Percentiles rank a stretch among this genome's conserved stretches.
These are phyloP conservation scores for Trichonephila inaurata DNA, from an alignment of 1,140 invertebrate genomes.

Conservation along the genomic window DNA sequence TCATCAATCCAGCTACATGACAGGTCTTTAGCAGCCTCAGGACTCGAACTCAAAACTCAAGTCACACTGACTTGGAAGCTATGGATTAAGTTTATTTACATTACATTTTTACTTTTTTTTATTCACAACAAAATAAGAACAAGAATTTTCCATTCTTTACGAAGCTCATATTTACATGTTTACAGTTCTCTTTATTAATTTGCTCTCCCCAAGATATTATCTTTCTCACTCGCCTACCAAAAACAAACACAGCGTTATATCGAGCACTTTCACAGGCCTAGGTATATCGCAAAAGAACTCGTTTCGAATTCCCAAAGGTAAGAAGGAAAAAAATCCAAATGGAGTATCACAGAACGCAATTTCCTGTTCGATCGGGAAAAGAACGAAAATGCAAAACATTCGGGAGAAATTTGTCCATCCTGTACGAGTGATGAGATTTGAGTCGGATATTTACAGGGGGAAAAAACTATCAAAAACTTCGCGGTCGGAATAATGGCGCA, in stretches of 20 bases:
- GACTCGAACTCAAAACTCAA: too few relatives aligned
- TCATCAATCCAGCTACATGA: too few relatives aligned
- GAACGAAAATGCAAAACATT: slow-evolving; percentile 1
- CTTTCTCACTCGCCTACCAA: not conserved
- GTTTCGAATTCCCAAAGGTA: not conserved
- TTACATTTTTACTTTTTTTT: not conserved
- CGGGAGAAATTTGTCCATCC: not conserved
- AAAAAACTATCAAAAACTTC: not conserved
- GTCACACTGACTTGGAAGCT: too few relatives aligned
- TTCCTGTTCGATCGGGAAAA: not conserved
- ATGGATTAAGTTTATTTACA: too few relatives aligned
- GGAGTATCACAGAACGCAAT: not conserved
- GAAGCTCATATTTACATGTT: not conserved
- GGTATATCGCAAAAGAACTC: not conserved
- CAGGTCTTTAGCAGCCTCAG: too few relatives aligned
- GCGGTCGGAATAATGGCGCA: not conserved
- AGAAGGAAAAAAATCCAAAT: not conserved
- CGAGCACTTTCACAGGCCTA: not conserved
- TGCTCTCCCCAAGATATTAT: not conserved
- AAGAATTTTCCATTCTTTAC: too few relatives aligned
- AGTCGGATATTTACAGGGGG: not conserved
- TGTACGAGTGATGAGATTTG: not conserved
- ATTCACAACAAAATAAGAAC: not conserved
- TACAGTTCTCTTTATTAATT: not conserved
- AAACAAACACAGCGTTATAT: not conserved